Evolutionary conservation across 92 coral and sea anemone genomes (phyloP), one percentile per base, ranked within the genome.

Genomic region (Phymanthus crucifer): DNA sequence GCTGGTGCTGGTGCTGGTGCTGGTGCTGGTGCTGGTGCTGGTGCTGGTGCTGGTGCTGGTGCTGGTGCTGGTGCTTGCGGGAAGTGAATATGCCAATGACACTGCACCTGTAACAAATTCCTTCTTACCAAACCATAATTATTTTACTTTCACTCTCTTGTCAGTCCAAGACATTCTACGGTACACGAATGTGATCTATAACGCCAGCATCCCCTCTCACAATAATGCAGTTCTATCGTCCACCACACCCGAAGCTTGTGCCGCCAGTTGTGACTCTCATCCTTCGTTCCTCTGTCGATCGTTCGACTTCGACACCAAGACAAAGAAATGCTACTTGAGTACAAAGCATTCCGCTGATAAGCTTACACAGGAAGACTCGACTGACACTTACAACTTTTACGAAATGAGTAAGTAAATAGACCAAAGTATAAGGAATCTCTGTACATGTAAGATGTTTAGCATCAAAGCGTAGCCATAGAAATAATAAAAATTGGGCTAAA

Each of bases 281-380:
- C 47, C 89, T 12, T 31, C 84, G 16, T 95, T 90, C 47, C 54
- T 65, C 40, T 95, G 99, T 67, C 79, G 99, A 32, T 93, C 99
- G 19, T 95, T 95, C 81, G 96, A 95, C 47, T 95, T 84, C 57
- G 89, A 86, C 68, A 88, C 73, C 68, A 71, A 83, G 29, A 35
- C 90, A 33, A 74, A 78, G 71, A 89, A 68, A 48, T 95, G 99
- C 66, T 81, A 29, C 48, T 50, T 95, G 85, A 95, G 98, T 83
- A 23, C 52, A 56, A 74, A 81, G 52, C 87, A 94, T 12, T 54
- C 94, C 1, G 69, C 84, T 52, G 88, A 91, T 71, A 71, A 67
- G 16, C 83, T 77, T 16, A 74, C 87, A 24, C 32, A 24, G 23
- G 32, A 57, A 2, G 81, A 65, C 18, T 27, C 88, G 33, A 76